Evolutionary conservation across 2,797 vertebrate species (phyloP).

Genomic region (Myotis findleyi): DNA sequence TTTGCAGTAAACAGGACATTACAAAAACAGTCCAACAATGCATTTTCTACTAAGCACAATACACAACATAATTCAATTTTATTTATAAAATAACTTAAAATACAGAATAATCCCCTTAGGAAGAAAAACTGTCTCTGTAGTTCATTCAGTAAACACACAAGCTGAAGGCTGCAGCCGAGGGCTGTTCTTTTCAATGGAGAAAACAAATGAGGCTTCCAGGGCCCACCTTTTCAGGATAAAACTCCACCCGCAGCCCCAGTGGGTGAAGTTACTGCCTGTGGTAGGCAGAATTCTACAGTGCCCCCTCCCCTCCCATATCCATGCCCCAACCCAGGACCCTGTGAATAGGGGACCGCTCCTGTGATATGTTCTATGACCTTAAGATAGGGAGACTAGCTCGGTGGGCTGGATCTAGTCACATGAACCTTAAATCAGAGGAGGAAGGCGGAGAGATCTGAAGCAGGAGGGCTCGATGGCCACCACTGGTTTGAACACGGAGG

Average conservation of each 20-base stretch:
- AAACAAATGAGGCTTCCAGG: not conserved
- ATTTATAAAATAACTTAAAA: constrained; percentile 81
- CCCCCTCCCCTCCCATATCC: not conserved
- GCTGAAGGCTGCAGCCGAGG: constrained; percentile 3
- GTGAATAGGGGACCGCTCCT: not conserved
- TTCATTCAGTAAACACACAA: constrained; percentile 61
- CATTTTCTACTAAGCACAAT: constrained; percentile 72
- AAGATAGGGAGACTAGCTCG: not conserved
- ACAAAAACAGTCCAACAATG: constrained; percentile 83
- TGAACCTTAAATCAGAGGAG: not conserved
- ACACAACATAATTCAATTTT: constrained; percentile 71
- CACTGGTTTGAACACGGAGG: not conserved
- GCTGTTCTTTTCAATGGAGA: not conserved
- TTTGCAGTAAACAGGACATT: constrained; percentile 80
- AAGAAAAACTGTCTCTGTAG: constrained; percentile 72
- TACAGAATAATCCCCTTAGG: constrained; percentile 70
- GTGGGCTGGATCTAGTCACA: not conserved
- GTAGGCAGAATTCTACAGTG: not conserved
- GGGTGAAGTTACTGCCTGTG: not conserved
- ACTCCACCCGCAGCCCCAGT: not conserved
- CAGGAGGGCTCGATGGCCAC: not conserved
- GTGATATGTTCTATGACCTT: not conserved
- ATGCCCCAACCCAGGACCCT: not conserved
- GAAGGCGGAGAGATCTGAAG: not conserved
- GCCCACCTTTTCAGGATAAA: not conserved